Percentiles rank a stretch among this genome's conserved stretches.
Evolutionary conservation across 1,140 invertebrate genomes (phyloP).

Genomic region (Rhagoletis zephyria): DNA sequence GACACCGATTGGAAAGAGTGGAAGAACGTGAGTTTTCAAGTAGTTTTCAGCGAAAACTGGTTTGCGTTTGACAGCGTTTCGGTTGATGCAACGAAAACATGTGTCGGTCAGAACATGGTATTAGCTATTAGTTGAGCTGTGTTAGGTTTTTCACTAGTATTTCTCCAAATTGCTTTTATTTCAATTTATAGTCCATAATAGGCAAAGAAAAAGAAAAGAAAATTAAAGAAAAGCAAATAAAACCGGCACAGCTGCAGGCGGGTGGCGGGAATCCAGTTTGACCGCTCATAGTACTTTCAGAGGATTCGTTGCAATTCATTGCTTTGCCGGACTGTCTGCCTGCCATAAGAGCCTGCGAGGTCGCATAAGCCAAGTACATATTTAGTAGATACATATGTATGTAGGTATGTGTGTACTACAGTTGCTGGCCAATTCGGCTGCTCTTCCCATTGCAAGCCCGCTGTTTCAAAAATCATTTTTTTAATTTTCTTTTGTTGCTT

Average conservation of each 20-base stretch:
- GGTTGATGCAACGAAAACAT: no score
- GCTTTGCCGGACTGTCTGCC: background rate
- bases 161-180: background rate
- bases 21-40: no score
- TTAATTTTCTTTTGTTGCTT: constrained; percentile 45
- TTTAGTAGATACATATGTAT: no score
- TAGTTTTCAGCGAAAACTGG: no score
- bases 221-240: background rate
- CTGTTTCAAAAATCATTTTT: constrained; percentile 6
- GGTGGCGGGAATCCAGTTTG: constrained; percentile 34
- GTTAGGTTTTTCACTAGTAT: background rate
- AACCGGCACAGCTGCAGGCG: constrained; percentile 12
- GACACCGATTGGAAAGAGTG: no score
- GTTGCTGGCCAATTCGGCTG: background rate
- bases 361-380: background rate
- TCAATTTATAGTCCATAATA: background rate
- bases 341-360: background rate
- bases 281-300: background rate
- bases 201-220: background rate
- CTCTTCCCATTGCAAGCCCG: constrained; percentile 30
- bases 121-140: background rate
- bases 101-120: background rate
- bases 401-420: no score
- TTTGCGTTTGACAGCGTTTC: no score
- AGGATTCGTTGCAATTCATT: constrained; percentile 13